phyloP scores from a whole-genome alignment of 1,140 invertebrate species.

The Trichonephila clavata region DNA sequence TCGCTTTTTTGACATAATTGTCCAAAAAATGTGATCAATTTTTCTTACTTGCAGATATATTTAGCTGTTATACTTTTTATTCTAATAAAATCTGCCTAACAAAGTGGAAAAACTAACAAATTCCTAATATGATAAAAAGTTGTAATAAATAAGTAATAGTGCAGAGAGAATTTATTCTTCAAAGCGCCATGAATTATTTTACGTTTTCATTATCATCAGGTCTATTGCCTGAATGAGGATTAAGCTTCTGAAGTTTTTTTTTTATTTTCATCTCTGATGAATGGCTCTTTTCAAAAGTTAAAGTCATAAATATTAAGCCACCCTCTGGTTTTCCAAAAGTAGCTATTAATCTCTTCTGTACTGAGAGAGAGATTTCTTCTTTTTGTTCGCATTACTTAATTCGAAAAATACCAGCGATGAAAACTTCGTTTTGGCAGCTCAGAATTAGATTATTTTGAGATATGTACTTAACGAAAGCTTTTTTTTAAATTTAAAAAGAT shows the following conservation, averaged over 20 bases:
- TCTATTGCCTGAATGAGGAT: conserved; percentile 52
- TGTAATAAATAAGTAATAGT: background rate
- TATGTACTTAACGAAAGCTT: background rate
- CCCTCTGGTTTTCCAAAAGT: conserved; percentile 47
- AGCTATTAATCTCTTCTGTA: conserved; percentile 56
- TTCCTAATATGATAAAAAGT: background rate
- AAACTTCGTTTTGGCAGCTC: background rate
- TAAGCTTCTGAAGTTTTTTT: conserved; percentile 9
- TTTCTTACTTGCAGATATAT: no score
- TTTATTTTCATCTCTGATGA: conserved; percentile 46
- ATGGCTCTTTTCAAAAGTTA: conserved; percentile 58
- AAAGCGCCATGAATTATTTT: background rate
- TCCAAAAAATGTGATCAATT: no score
- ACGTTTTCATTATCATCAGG: conserved; percentile 35
- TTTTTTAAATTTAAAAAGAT: background rate
- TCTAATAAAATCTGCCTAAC: background rate
- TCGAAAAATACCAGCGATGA: conserved; percentile 14
- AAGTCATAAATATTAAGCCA: conserved; percentile 62
- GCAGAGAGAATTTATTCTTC: background rate
- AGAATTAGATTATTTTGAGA: background rate
- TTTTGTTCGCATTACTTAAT: background rate
- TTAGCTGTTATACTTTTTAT: background rate
- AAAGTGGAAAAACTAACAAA: background rate
- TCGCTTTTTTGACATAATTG: background rate
- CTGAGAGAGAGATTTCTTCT: background rate